Conservation (phyloP, 2,797 vertebrate species). For the Sebastes elongatus region DNA sequence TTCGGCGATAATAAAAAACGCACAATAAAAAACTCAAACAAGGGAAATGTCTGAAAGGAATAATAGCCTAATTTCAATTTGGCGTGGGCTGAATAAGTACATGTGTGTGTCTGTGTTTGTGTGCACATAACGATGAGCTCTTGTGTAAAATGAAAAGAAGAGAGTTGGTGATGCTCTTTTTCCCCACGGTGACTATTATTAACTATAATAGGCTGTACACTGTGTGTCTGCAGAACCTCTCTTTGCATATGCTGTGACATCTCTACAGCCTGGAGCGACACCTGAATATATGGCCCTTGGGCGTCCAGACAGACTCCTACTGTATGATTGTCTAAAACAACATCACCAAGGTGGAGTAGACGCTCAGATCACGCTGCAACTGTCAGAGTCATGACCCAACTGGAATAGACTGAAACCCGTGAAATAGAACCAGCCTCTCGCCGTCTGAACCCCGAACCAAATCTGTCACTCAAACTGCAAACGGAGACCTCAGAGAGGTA, state of each 20-base stretch:
- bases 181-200: conserved; percentile 7
- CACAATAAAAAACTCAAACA: conserved; percentile 46
- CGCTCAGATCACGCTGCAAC: conserved; percentile 29
- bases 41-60: conserved; percentile 15
- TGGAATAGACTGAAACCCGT: conserved; percentile 51
- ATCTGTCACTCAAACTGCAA: conserved; percentile 64
- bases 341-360: conserved; percentile 15
- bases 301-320: conserved; percentile 4
- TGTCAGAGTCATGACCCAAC: conserved; percentile 59
- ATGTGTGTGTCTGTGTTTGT: conserved; percentile 8
- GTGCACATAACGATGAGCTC: not conserved
- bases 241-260: conserved; percentile 7
- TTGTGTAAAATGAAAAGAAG: conserved; percentile 19
- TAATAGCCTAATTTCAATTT: conserved; percentile 40
- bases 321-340: conserved; percentile 37
- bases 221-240: not conserved
- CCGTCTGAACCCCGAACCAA: conserved; percentile 51
- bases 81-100: conserved; percentile 13
- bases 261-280: conserved; percentile 4
- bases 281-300: conserved; percentile 7
- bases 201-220: conserved; percentile 11
- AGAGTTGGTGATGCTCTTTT: not conserved
- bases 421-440: conserved; percentile 54
- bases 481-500: conserved; percentile 27
- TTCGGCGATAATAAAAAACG: conserved; percentile 42